These are phyloP conservation scores for Dromococcyx pavoninus DNA, from an alignment of 2,797 vertebrate genomes.

Conservation along the genomic window DNA sequence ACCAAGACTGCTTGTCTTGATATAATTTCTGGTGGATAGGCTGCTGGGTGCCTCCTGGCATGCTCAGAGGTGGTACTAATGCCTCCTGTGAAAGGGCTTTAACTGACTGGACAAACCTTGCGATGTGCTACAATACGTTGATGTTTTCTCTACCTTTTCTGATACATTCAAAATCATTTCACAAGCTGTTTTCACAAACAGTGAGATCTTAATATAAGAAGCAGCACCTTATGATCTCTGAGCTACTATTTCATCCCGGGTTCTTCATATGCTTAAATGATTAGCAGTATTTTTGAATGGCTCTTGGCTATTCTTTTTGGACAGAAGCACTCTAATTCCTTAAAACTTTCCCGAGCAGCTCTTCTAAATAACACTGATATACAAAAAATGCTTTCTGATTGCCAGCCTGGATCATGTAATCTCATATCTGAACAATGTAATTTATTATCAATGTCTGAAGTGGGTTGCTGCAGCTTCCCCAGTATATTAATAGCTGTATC, in stretches of 20 bases:
- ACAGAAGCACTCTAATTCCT: background rate
- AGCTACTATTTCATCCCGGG: background rate
- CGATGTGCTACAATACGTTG: background rate
- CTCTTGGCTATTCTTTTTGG: background rate
- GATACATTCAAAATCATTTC: background rate
- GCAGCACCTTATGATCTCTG: background rate
- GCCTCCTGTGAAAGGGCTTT: background rate
- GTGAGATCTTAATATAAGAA: background rate
- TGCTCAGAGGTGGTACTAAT: background rate
- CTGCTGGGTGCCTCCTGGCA: background rate
- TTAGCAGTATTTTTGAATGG: slow-evolving; percentile 6
- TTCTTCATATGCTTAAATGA: background rate
- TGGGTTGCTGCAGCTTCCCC: background rate
- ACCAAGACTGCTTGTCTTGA: background rate
- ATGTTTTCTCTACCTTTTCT: background rate
- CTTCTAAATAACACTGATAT: slow-evolving; percentile 2
- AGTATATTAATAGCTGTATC: slow-evolving; percentile 30
- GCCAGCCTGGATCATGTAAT: slow-evolving; percentile 8
- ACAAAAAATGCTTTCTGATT: background rate
- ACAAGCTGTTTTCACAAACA: background rate
- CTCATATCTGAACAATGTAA: slow-evolving; percentile 16
- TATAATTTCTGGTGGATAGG: background rate
- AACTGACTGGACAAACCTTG: background rate
- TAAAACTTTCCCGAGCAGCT: background rate
- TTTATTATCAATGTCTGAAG: slow-evolving; percentile 51